Base-by-base conservation (phyloP, 2,888 invertebrate species). In the Prosopocoilus inquinatus region DNA sequence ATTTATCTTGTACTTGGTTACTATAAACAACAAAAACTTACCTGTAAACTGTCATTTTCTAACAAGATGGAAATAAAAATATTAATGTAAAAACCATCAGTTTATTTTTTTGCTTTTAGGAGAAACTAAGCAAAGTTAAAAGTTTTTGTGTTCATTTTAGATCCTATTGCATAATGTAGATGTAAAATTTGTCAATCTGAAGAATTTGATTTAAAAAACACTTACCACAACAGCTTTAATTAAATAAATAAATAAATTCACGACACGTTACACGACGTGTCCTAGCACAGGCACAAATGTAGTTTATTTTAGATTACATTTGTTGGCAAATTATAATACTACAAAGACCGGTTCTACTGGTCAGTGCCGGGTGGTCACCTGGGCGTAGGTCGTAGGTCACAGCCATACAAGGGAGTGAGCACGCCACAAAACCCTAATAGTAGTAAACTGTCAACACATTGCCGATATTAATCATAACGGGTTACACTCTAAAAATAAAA, bases 401-500 rank as follows among this genome's bases (percentile, higher is more conserved):
- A 45, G 47, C 66, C 64, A 67, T 71, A 75, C 74, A 75, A 71
- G 75, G 76, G 76, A 75, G 76, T 75, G 76, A 76, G 75, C 76
- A 76, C 68, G 75, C 76, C 76, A 67, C 76, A 76, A 73, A 74
- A 73, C 71, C 76, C 75, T 75, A 76, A 75, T 76, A 74, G 73
- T 72, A 73, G 71, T 74, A 70, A 73, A 70, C 73, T 77, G 77
- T 77, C 77, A 77, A 77, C 77, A 77, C 77, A 77, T 73, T 68
- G 66, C 72, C 59, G 76, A 77, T 77, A 77, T 77, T 75, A 77
- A 77, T 77, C 76, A 77, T 75, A 73, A 72, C 63, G 62, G 57
- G 47, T 16, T 28, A 51, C 13, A 9, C 9, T 16, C 13, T 15
- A 16, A 32, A 20, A 51, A 50, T 38, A 15, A 33, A 39, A 46